Evolutionary conservation across 1,140 invertebrate genomes (phyloP).

Genomic region (Cepaea nemoralis): DNA sequence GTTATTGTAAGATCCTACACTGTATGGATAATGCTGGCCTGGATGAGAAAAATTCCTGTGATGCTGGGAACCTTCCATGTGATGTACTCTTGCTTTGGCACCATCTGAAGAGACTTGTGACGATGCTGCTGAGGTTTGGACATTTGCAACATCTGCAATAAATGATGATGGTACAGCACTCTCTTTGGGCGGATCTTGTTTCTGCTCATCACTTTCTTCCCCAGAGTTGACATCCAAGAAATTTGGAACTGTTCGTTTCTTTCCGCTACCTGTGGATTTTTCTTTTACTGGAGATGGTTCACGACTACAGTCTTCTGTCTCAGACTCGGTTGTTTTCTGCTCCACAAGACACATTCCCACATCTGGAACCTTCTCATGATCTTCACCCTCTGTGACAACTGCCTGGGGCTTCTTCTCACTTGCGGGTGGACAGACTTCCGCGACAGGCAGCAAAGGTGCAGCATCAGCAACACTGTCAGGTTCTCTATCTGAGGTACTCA

Average conservation of each 20-base stretch:
- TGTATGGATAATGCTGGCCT: neutral
- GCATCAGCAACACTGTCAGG: neutral
- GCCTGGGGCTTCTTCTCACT: neutral
- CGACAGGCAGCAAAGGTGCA: neutral
- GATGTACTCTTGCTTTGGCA: neutral
- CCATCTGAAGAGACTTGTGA: neutral
- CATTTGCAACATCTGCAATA: neutral
- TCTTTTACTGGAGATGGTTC: neutral
- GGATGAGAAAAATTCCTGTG: neutral
- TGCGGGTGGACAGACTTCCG: neutral
- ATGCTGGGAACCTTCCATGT: neutral
- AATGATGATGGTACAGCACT: neutral
- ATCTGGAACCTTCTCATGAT: neutral
- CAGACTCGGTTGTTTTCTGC: neutral
- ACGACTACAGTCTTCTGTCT: neutral
- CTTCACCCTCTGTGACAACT: neutral
- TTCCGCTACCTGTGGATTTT: conserved; percentile 6
- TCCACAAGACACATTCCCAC: neutral
- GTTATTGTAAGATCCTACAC: neutral
- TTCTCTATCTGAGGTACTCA: conserved; percentile 23
- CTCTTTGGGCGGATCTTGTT: neutral
- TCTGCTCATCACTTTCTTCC: conserved; percentile 34
- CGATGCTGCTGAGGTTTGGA: neutral
- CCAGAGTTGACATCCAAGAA: conserved; percentile 35
- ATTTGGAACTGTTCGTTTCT: conserved; percentile 36